Evolutionary conservation across 2,888 invertebrate species (phyloP), one percentile per base, ranked within the genome.

Genomic region (Lasioglossum zephyrum): DNA sequence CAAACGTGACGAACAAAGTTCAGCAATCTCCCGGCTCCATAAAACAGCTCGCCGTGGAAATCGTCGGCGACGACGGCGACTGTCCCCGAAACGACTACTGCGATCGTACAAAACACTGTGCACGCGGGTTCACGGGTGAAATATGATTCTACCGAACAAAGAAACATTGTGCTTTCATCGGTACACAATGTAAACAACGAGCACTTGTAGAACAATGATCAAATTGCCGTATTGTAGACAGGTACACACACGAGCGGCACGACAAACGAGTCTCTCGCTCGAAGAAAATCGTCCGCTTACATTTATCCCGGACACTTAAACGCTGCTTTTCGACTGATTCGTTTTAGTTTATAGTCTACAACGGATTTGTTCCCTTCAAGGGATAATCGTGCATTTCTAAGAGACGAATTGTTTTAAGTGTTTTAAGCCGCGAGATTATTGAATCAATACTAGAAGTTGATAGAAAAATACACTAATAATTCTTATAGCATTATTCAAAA

Each of bases 171-270:
- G 36, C 66, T 80, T 80, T 53, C 44, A 26, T 73, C 22, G 53
- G 41, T 57, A 36, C 72, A 44, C 79, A 16, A 72, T 26, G 44
- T n/a, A 81, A 60, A 47, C 60, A 26, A 57, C 72, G 49, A 41
- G 31, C 41, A 73, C 79, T 73, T 73, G 82, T 49, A 36, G 66
- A 66, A 66, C 66, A 66, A 66, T 66, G 36, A 36, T 66, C 31
- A 36, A 66, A 66, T 66, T 66, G 66, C 66, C 36, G 66, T 31
- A 66, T 36, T 36, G 66, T 63, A 63, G 66, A 36, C 11, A 22
- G 22, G 26, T 18, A 66, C 36, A 18, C 18, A 8, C 18, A 8
- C 31, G 13, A 26, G 60, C 60, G 3, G 18, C 36, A 36, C 66
- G 36, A 39, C 36, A 39, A 66, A 66, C 36, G 36, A 16, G 31